Percentiles rank a stretch among this genome's conserved stretches.
These are phyloP conservation scores for Ellobium chinense DNA, from an alignment of 2,888 invertebrate genomes.

Conservation along the genomic window DNA sequence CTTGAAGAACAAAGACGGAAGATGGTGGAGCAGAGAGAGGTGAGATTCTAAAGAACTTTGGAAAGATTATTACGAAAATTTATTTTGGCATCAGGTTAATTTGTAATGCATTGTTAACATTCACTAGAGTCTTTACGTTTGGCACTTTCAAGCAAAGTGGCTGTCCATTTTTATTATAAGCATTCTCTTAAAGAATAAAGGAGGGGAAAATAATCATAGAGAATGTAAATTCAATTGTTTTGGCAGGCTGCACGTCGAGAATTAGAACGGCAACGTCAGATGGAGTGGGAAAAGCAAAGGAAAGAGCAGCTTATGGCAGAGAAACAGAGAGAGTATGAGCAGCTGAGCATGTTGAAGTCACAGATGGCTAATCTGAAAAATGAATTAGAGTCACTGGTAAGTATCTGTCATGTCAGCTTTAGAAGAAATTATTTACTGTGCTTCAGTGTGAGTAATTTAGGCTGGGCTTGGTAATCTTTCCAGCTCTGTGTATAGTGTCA, in stretches of 20 bases:
- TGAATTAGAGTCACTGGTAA: conserved; percentile 79
- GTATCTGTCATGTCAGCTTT: conserved; percentile 35
- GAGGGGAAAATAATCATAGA: no score
- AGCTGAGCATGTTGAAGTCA: conserved; percentile 70
- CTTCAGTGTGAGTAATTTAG: no score
- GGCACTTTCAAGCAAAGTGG: no score
- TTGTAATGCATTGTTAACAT: no score
- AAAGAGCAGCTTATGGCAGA: conserved; percentile 90
- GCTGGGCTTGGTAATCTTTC: no score
- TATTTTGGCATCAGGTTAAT: no score
- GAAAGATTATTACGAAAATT: no score
- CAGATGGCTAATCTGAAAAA: conserved; percentile 72
- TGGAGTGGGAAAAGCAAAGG: conserved; percentile 97
- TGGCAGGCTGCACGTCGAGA: conserved; percentile 83
- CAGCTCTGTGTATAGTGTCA: no score
- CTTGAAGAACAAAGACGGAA: conserved; percentile 88
- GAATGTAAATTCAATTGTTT: background rate
- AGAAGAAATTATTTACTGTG: no score
- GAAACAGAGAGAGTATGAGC: conserved; percentile 74
- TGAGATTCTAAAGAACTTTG: conserved; percentile 54
- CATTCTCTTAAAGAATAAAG: no score
- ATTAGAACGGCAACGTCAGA: conserved; percentile 95
- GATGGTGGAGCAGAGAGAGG: conserved; percentile 86
- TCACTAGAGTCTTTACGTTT: no score
- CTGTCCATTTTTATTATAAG: no score